These are phyloP conservation scores for Leucophenga varia DNA, from an alignment of 1,140 invertebrate genomes.

Conservation along the genomic window DNA sequence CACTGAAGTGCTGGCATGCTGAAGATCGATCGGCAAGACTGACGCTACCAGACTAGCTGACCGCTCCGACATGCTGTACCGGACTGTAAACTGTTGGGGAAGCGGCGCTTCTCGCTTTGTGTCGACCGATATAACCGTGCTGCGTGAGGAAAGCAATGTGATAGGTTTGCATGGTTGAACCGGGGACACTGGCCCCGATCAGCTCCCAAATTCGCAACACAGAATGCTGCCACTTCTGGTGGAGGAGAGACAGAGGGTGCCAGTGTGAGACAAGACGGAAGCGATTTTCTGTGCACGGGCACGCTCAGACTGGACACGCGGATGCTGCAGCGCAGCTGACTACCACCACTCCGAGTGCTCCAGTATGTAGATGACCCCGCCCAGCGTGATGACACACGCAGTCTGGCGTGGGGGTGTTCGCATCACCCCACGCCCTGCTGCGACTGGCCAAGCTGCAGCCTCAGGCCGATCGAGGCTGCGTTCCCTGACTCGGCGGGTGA, in stretches of 20 bases:
- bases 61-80: constrained; percentile 88
- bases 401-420: too few relatives aligned
- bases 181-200: constrained; percentile 67
- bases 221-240: constrained; percentile 87
- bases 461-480: too few relatives aligned
- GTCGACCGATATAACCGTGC: constrained; percentile 80
- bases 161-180: constrained; percentile 94
- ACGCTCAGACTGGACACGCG: constrained; percentile 92
- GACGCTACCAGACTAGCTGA: constrained; percentile 78
- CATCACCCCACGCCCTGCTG: constrained; percentile 96
- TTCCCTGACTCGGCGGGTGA: constrained; percentile 76
- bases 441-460: constrained; percentile 98
- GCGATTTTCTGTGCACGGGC: too few relatives aligned
- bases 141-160: constrained; percentile 98
- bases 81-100: constrained; percentile 90
- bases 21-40: constrained; percentile 85
- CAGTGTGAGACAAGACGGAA: too few relatives aligned
- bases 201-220: constrained; percentile 83
- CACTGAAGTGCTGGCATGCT: too few relatives aligned
- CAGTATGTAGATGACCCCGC: constrained; percentile 93
- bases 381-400: constrained; percentile 85
- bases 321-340: constrained; percentile 84
- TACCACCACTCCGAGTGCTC: constrained; percentile 92
- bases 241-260: too few relatives aligned
- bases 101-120: constrained; percentile 85